Percentiles rank a stretch among this genome's conserved stretches.
These are phyloP conservation scores for Psix sp. DNA, from an alignment of 1,140 invertebrate species.

Conservation along the genomic window DNA sequence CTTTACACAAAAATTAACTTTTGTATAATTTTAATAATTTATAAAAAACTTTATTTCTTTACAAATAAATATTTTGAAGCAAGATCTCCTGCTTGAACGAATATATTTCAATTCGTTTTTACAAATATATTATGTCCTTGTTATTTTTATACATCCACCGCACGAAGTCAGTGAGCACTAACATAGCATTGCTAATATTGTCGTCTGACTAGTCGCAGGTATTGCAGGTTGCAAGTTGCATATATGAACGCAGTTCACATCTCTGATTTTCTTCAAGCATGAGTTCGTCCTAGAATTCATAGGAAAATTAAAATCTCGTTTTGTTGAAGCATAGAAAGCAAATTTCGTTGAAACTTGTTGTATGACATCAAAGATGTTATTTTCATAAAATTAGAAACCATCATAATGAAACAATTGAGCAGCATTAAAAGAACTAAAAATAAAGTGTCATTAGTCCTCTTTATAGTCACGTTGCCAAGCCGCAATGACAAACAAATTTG, in stretches of 20 bases:
- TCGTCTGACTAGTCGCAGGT: constrained; percentile 67
- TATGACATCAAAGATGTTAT: too few species aligned
- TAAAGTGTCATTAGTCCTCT: constrained; percentile 18
- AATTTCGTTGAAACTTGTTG: too few species aligned
- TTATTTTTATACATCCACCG: constrained; percentile 55
- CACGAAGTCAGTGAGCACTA: constrained; percentile 48
- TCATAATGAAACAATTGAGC: constrained; percentile 7
- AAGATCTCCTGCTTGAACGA: neutral
- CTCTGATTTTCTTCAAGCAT: constrained; percentile 31
- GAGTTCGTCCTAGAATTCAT: constrained; percentile 2
- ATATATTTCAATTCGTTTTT: constrained; percentile 24
- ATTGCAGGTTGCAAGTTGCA: constrained; percentile 62
- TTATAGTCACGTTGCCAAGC: constrained; percentile 11
- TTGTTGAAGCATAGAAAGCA: too few species aligned
- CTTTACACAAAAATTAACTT: too few species aligned
- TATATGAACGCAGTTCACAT: constrained; percentile 40
- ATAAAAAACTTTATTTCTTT: too few species aligned
- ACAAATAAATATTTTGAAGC: too few species aligned
- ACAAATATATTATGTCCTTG: constrained; percentile 48
- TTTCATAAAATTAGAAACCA: constrained; percentile 10
- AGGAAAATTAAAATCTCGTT: constrained; percentile 2
- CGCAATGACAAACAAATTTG: constrained; percentile 16
- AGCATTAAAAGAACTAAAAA: constrained; percentile 11
- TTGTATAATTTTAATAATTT: too few species aligned
- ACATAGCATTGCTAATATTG: constrained; percentile 67